Conservation (phyloP, 2,797 vertebrate genomes). For the Philypnodon macrostomus region DNA sequence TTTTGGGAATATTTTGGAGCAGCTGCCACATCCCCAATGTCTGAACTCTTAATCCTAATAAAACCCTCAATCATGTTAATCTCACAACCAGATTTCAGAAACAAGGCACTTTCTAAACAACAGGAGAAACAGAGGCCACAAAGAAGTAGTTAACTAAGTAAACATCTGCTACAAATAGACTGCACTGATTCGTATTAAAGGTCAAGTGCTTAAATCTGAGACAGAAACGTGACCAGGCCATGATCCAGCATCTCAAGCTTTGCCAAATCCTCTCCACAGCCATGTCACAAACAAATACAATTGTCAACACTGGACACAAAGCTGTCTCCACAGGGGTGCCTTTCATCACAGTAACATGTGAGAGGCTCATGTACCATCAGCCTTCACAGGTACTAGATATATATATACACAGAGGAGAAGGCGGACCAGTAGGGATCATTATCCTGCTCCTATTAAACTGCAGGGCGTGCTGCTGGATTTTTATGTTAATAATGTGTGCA, state of each 20-base stretch:
- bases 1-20: background rate
- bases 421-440: conserved; percentile 24
- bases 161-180: conserved; percentile 58
- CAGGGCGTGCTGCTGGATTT: conserved; percentile 46
- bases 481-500: conserved; percentile 59
- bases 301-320: conserved; percentile 46
- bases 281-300: conserved; percentile 47
- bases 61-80: conserved; percentile 41
- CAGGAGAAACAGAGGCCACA: conserved; percentile 25
- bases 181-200: conserved; percentile 45
- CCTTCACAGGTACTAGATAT: conserved; percentile 29
- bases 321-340: conserved; percentile 22
- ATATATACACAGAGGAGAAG: conserved; percentile 13
- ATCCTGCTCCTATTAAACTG: conserved; percentile 50
- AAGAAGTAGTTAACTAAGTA: conserved; percentile 41
- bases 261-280: conserved; percentile 25
- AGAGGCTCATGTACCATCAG: conserved; percentile 43
- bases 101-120: conserved; percentile 28
- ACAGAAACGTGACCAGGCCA: conserved; percentile 42
- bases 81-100: conserved; percentile 33
- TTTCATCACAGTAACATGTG: conserved; percentile 41
- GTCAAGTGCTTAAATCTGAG: conserved; percentile 53
- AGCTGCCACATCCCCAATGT: conserved; percentile 26
- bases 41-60: conserved; percentile 43
- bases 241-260: conserved; percentile 47